Conservation (phyloP, 1,140 invertebrate genomes). For the Himalopsyche phryganea region DNA sequence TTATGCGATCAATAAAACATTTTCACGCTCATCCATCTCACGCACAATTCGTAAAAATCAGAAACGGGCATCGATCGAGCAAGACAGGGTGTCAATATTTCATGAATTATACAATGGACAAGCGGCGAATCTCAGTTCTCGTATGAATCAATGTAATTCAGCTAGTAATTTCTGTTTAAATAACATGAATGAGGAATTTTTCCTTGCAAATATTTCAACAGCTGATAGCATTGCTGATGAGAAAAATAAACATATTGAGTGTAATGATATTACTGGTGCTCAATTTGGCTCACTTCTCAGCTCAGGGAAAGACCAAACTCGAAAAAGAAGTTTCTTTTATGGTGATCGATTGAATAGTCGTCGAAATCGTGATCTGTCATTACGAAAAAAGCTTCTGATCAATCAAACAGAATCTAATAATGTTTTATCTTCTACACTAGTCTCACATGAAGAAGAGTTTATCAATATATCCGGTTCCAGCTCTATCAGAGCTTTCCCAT, state of each 20-base stretch:
- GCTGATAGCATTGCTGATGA: slow-evolving; percentile 4
- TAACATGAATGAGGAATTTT: slow-evolving; percentile 14
- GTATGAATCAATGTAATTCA: background rate
- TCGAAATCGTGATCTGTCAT: background rate
- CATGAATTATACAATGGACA: no score
- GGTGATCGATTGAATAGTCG: background rate
- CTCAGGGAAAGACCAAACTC: background rate
- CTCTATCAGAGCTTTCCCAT: background rate
- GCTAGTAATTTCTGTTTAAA: slow-evolving; percentile 4
- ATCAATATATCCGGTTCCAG: no score
- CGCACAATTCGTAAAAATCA: slow-evolving; percentile 9
- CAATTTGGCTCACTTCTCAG: background rate
- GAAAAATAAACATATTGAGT: background rate
- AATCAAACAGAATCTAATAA: slow-evolving; percentile 30
- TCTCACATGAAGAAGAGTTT: no score
- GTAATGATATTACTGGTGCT: background rate
- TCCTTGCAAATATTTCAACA: slow-evolving; percentile 22
- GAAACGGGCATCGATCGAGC: background rate
- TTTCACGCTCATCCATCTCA: slow-evolving; percentile 14
- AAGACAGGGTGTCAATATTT: no score
- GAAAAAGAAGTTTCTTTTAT: background rate
- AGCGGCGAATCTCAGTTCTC: no score
- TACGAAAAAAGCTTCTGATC: slow-evolving; percentile 13
- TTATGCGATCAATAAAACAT: slow-evolving; percentile 8
- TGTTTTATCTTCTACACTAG: no score